A percentile compares a stretch with the other conserved stretches of the same genome.
These are phyloP conservation scores for Euspilapteryx auroguttella DNA, from an alignment of 2,888 invertebrate genomes.

Conservation along the genomic window DNA sequence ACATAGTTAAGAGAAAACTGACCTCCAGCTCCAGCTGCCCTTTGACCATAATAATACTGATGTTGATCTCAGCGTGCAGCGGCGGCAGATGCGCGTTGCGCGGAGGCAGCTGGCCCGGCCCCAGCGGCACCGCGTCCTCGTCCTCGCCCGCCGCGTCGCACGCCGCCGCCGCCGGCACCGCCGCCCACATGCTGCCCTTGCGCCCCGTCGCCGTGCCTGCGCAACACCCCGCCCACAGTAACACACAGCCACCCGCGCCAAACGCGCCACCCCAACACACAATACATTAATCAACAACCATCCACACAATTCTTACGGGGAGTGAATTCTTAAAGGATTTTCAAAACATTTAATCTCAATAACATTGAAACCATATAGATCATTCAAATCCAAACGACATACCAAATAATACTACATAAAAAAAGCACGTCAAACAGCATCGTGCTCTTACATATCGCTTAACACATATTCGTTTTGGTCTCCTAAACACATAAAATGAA, in stretches of 20 bases:
- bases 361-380: too few relatives aligned
- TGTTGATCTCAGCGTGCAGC: conserved; percentile 80
- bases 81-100: conserved; percentile 70
- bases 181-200: conserved; percentile 61
- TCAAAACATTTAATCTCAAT: too few relatives aligned
- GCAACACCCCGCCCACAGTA: conserved; percentile 16
- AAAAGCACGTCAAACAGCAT: conserved; percentile 60
- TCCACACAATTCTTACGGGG: too few relatives aligned
- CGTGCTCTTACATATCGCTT: conserved; percentile 48
- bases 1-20: conserved; percentile 10
- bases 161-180: conserved; percentile 44
- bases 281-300: neutral
- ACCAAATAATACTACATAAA: conserved; percentile 52
- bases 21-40: conserved; percentile 89
- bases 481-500: conserved; percentile 54
- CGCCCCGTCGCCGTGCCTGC: conserved; percentile 57
- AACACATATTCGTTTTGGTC: conserved; percentile 36
- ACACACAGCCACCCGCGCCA: conserved; percentile 13
- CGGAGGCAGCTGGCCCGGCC: conserved; percentile 82
- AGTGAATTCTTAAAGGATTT: too few relatives aligned
- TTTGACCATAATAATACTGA: conserved; percentile 88
- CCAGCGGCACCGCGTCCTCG: conserved; percentile 62
- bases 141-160: conserved; percentile 37
- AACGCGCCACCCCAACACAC: neutral
- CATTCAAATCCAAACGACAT: too few relatives aligned